Evolutionary conservation across 2,113 vertebrate genomes (phyloP), one percentile per base, ranked within the genome.

Genomic region (Silurus asotus): DNA sequence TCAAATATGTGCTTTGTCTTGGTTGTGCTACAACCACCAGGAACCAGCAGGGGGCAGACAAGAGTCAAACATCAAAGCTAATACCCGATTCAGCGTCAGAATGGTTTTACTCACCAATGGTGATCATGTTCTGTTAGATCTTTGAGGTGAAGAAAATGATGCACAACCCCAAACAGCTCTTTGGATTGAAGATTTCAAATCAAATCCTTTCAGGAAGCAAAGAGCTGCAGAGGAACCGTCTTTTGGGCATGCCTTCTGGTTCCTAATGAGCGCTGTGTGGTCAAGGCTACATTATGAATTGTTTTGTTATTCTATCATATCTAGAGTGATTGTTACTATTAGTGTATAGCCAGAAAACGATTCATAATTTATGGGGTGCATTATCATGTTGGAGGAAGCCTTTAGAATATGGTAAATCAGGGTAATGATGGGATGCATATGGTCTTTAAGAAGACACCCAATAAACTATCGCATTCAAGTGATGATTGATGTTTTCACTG

Each of bases 11-110:
- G 9, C 20, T 75, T 56, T 78, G 19, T 49, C 48, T 10, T 25
- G 15, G 6, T 75, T 20, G 6, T 76, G 62, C 78, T 77, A 48
- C 67, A 55, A 56, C 61, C 82, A 86, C 58, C n/a, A 79, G 37
- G 53, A 25, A 37, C 81, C 82, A 88, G 84, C 48, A 82, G 58
- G 45, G 87, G 77, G 5, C 84, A 58, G 0, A 79, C 19, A 56
- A 11, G 20, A 79, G 61, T 78, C 25, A 56, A 51, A 55, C 19
- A 4, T 13, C 17, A 76, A 0, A 6, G 49, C 25, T 61, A 14
- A 45, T 79, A 10, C 45, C 56, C 20, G 76, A 61, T 19, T 59
- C 14, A 19, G 20, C 8, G 45, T 61, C 17, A 61, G 56, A 80
- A 61, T 59, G 4, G 20, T 19, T 80, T 20, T 61, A 37, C 8